Base-by-base conservation (phyloP, 2,888 invertebrate genomes). In the Metopia argyrocephala region DNA sequence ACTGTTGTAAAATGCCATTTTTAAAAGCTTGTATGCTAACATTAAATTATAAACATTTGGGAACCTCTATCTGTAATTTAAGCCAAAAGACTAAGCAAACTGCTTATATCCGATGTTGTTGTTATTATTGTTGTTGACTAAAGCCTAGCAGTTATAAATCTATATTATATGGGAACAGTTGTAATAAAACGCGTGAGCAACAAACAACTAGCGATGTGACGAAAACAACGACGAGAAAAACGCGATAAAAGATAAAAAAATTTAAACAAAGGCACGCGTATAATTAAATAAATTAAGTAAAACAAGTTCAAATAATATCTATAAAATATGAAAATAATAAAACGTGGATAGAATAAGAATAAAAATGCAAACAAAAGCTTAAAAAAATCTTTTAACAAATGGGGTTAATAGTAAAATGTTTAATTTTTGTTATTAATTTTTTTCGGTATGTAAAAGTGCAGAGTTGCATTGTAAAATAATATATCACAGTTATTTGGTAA, bases 111-210 rank as follows among this genome's bases (percentile, higher is more conserved):
- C 59, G 64, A 71, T 61, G 9, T 38, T 9, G 38, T 3, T 38
- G 15, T 38, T 38, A 38, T 38, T 38, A 38, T 64, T 66, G 54
- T 54, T 64, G 64, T 75, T 79, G 65, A 59, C 65, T 70, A 52
- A 54, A 65, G 59, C 78, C 66, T 75, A 54, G 62, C 65, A 64
- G 74, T 73, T 48, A 66, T 66, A 73, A 73, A 73, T 78, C 66
- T 73, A 73, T 73, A 73, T 46, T 78, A 73, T 78, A 66, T 56
- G 54, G 61, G 59, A 68, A 27, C 76, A 81, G 78, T 81, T 78
- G 81, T 75, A 81, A 66, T 66, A 78, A 69, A 78, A 78, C 76
- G 81, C 76, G 76, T 78, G 78, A 81, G 54, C 69, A 74, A 65
- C 46, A 65, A 81, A 74, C 78, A 81, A 74, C 76, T 48, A 74